phyloP scores from a whole-genome alignment of 2,797 vertebrate species.

The Gastrophryne carolinensis region DNA sequence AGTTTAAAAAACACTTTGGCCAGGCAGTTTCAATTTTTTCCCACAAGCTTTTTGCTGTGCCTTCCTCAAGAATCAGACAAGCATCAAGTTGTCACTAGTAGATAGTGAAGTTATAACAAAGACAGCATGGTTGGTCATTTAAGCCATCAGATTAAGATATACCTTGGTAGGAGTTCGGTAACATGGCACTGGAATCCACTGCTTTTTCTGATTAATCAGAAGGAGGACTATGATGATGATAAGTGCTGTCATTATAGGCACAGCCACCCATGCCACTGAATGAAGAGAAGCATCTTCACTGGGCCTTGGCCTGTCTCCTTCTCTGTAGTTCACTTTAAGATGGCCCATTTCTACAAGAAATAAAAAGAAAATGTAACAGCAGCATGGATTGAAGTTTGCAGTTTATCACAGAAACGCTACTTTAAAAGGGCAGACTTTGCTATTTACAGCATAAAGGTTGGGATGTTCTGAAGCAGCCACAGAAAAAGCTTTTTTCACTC shows the following conservation, averaged over 20 bases:
- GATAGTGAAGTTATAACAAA: too few relatives aligned
- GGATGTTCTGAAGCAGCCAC: not conserved
- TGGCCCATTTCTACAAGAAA: conserved; percentile 71
- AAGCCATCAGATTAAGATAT: too few relatives aligned
- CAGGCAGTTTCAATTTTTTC: too few relatives aligned
- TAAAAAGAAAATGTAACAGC: not conserved
- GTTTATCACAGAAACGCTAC: not conserved
- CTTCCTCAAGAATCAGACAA: too few relatives aligned
- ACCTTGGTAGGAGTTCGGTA: conserved; percentile 86
- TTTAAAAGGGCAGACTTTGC: not conserved
- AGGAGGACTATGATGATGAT: conserved; percentile 74
- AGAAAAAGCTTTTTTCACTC: not conserved
- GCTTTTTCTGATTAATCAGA: conserved; percentile 82
- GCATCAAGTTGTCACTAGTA: too few relatives aligned
- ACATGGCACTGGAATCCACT: conserved; percentile 84
- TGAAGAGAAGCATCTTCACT: conserved; percentile 66
- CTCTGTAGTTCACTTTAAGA: conserved; percentile 78
- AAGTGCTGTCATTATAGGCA: conserved; percentile 75
- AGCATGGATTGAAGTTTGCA: not conserved
- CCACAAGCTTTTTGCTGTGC: too few relatives aligned
- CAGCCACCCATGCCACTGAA: conserved; percentile 75
- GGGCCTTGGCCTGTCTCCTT: conserved; percentile 62
- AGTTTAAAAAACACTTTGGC: too few relatives aligned
- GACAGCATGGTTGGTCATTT: too few relatives aligned
- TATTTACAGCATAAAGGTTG: not conserved